Base-by-base conservation (phyloP, 2,797 vertebrate genomes). In the Myotis findleyi region DNA sequence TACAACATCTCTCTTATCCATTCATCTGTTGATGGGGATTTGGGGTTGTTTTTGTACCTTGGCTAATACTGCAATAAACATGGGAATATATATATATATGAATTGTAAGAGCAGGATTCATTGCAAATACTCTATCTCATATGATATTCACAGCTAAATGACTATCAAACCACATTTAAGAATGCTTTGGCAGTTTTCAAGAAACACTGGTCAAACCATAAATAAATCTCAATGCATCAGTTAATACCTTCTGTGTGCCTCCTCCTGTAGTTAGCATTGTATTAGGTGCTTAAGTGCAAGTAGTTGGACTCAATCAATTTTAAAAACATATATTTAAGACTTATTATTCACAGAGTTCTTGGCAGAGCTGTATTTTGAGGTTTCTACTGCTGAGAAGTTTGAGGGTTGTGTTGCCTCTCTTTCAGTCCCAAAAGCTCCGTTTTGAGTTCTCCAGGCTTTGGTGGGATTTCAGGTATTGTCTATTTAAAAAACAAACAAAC, bases 381-480 rank as follows among this genome's bases (percentile, higher is more conserved):
- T 96, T 96, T 97, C 51, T 97, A 89, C 17, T 95, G 93, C 55
- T 98, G 87, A 53, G 97, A 97, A 90, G 96, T 75, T 38, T 97
- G 93, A 96, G 59, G 71, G 82, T 97, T 0, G 0, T 79, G 95
- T 49, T 97, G 95, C 85, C 44, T 94, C 77, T 92, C 57, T 98
- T 98, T 99, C 57, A 99, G 96, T 59, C 99, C 99, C 89, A 98
- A 97, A 23, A 99, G 99, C 94, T 99, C 99, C 4, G 99, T 99
- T 98, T 10, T 98, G 87, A 99, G 98, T 96, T 99, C 99, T 82
- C 99, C 99, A 64, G 99, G 99, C 91, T 99, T 99, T 38, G 99
- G 99, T 92, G 99, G 99, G 83, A 99, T 86, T 79, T 99, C 99
- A 97, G 99, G 99, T 97, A 99, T 99, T 55, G 97, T 99, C 99